phyloP scores from a whole-genome alignment of 2,888 invertebrate genomes.

The Lysandra coridon region DNA sequence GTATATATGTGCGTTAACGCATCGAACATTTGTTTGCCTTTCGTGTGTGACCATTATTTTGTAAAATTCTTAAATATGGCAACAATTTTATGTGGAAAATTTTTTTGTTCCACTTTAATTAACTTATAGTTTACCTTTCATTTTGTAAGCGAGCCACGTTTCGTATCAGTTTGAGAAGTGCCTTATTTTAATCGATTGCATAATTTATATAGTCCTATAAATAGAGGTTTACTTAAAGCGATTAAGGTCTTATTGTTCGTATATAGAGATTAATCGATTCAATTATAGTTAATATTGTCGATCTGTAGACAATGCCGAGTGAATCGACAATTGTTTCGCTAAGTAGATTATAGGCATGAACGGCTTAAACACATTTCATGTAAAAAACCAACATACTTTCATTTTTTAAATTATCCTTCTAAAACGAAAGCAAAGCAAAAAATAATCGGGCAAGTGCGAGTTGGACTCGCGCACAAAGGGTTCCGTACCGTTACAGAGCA shows the following conservation, averaged over 20 bases:
- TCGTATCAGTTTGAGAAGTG: background rate
- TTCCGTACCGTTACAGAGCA: too few species aligned
- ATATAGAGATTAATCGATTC: constrained; percentile 23
- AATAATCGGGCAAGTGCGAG: too few species aligned
- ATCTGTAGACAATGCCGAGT: constrained; percentile 3
- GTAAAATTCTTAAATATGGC: too few species aligned
- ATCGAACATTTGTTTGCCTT: too few species aligned
- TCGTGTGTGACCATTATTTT: too few species aligned
- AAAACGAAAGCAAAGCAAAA: too few species aligned
- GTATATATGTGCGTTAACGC: too few species aligned
- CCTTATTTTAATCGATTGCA: background rate
- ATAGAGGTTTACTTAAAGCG: constrained; percentile 19
- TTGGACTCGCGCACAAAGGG: too few species aligned
- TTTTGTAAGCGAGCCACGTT: background rate
- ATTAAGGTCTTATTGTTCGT: constrained; percentile 24
- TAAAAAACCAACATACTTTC: background rate
- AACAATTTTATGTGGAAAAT: too few species aligned
- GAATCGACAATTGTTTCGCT: background rate
- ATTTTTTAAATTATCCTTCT: too few species aligned
- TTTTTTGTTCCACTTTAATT: too few species aligned
- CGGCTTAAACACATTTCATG: background rate
- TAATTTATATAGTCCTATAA: constrained; percentile 17
- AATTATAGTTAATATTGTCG: constrained; percentile 12
- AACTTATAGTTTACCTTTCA: background rate
- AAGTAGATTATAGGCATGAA: background rate